Conservation (phyloP, 2,797 vertebrate species). For the Gobio occitaniae region DNA sequence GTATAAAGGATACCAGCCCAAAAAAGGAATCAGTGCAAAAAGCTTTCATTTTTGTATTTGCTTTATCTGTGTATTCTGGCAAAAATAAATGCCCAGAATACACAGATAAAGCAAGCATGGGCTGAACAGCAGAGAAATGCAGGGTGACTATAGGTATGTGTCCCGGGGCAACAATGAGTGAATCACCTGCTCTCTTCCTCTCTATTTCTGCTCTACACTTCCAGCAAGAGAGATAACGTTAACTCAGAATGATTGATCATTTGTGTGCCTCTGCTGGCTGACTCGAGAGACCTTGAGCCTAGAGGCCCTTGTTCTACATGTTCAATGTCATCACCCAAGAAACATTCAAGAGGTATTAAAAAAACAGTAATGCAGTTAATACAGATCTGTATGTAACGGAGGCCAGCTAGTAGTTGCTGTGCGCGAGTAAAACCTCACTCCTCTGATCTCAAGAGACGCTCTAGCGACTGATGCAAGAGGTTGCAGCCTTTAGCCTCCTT, state of each 20-base stretch:
- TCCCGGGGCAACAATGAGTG: conserved; percentile 23
- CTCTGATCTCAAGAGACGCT: too few relatives aligned
- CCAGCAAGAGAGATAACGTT: conserved; percentile 65
- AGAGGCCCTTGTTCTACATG: conserved; percentile 57
- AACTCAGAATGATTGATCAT: conserved; percentile 71
- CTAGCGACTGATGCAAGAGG: too few relatives aligned
- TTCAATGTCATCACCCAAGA: conserved; percentile 66
- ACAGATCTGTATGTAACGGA: too few relatives aligned
- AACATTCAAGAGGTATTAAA: not conserved
- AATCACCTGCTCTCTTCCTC: conserved; percentile 16
- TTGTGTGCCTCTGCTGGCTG: conserved; percentile 68
- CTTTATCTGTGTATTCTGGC: too few relatives aligned
- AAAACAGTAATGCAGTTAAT: not conserved
- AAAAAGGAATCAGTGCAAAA: not conserved
- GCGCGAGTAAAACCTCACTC: too few relatives aligned
- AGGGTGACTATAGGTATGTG: conserved; percentile 30
- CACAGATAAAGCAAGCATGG: not conserved
- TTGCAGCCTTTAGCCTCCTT: too few relatives aligned
- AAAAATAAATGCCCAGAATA: not conserved
- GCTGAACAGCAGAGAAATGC: conserved; percentile 11
- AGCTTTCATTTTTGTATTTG: too few relatives aligned
- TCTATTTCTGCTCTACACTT: conserved; percentile 5
- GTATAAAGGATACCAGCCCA: not conserved
- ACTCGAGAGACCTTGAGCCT: conserved; percentile 59
- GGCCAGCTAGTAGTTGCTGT: too few relatives aligned